phyloP scores from a whole-genome alignment of 2,113 vertebrate species.

The Octodon degus region DNA sequence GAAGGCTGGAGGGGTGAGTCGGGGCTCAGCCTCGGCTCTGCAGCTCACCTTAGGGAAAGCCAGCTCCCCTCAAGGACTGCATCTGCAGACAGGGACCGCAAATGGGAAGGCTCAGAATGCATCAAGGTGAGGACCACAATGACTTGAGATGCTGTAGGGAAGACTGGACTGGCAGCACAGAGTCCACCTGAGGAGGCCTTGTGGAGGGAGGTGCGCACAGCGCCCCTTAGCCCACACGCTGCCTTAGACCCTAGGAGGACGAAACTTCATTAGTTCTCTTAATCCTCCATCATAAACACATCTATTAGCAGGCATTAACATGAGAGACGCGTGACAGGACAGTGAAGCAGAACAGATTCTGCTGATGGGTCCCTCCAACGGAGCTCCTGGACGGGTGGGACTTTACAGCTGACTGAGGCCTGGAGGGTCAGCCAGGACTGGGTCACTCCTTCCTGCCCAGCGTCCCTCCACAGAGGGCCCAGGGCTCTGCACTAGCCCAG shows the following conservation, averaged over 20 bases:
- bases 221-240: not conserved
- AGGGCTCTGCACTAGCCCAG: not conserved
- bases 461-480: not conserved
- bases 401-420: not conserved
- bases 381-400: no score
- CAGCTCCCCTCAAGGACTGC: not conserved
- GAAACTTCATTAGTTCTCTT: not conserved
- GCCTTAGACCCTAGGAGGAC: not conserved
- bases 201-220: accelerated
- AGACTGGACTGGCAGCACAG: not conserved
- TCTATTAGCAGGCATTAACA: not conserved
- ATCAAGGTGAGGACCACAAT: not conserved
- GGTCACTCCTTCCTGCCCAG: no score
- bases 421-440: not conserved
- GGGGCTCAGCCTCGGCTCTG: not conserved
- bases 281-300: not conserved
- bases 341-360: not conserved
- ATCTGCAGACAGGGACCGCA: no score
- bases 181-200: not conserved
- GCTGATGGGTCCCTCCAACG: not conserved
- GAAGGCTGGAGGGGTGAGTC: not conserved
- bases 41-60: not conserved
- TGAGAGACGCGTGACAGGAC: not conserved
- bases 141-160: not conserved
- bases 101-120: not conserved